Base-by-base conservation (phyloP, 64 coral and sea anemone genomes). In the Dendrophyllia cribrosa region DNA sequence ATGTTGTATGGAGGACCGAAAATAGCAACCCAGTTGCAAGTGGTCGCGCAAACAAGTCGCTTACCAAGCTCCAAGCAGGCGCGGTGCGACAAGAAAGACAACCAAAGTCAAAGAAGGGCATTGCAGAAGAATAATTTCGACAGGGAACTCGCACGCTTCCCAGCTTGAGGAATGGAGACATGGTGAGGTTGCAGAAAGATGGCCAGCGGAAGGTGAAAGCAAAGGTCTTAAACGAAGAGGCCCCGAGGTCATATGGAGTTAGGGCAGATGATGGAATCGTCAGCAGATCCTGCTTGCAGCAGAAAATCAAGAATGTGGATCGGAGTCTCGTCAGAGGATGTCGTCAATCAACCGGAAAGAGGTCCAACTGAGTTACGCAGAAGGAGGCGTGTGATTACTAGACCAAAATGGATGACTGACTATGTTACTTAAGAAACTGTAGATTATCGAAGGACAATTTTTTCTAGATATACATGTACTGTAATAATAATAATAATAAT, bases 1-100 rank as follows among this genome's bases (percentile, higher is more conserved):
- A 56, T 56, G 53, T 10, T 43, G n/a, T n/a, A n/a, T n/a, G n/a
- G n/a, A n/a, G n/a, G n/a, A 51, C 53, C 61, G 53, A 16, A 71
- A 50, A 46, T 93, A 74, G 12, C 92, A 62, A 62, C 53, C 75
- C 45, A 63, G 80, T 67, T 52, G 78, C n/a, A n/a, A n/a, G 63
- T 86, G 59, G 44, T 76, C 86, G 59, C 44, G 73, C 51, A 56
- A 43, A 8, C 67, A 59, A 64, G 51, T 72, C 15, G 69, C 7
- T 7, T 24, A 72, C 69, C 7, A 72, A 72, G 16, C 69, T 44
- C n/a, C 16, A 72, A 72, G 43, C 5, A 16, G n/a, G 16, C 75
- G 7, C 9, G 9, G 51, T 51, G 7, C 44, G 12, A 10, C 6
- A 78, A 78, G 11, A 45, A 20, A 51, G 75, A 20, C 50, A 9